Percentiles rank a stretch among this genome's conserved stretches.
Conservation (phyloP, 2,888 invertebrate species). For the Thymelicus sylvestris region DNA sequence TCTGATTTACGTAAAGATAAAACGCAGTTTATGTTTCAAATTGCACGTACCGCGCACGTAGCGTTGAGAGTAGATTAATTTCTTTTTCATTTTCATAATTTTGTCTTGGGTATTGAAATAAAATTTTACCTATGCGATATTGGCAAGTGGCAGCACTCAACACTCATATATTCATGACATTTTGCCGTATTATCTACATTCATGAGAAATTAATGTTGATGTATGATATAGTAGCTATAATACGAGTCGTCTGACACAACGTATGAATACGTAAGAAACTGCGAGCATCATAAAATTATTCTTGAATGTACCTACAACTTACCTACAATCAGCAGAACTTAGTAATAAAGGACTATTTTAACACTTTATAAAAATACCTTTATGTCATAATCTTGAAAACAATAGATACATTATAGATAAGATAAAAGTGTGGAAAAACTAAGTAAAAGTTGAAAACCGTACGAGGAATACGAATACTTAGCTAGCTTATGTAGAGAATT, state of each 20-base stretch:
- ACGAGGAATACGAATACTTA: no score
- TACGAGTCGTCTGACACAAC: no score
- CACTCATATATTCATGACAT: neutral
- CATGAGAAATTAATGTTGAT: neutral
- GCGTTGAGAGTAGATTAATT: neutral
- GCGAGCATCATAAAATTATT: neutral
- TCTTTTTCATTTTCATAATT: neutral
- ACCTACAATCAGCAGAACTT: neutral
- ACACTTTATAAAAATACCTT: neutral
- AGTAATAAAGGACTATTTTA: neutral
- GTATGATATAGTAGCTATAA: neutral
- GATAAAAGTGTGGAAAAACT: no score
- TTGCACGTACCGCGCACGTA: constrained; percentile 6
- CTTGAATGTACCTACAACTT: neutral
- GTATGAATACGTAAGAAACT: no score
- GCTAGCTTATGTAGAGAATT: neutral
- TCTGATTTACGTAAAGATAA: constrained; percentile 16
- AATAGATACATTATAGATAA: no score
- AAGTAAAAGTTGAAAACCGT: no score
- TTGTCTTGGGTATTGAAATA: neutral
- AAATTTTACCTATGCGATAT: neutral
- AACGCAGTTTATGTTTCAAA: constrained; percentile 18
- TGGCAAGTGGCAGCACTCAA: neutral
- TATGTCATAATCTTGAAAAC: no score
- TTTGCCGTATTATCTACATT: neutral